Conservation (phyloP, 2,888 invertebrate genomes). For the Crepidodera aurea region DNA sequence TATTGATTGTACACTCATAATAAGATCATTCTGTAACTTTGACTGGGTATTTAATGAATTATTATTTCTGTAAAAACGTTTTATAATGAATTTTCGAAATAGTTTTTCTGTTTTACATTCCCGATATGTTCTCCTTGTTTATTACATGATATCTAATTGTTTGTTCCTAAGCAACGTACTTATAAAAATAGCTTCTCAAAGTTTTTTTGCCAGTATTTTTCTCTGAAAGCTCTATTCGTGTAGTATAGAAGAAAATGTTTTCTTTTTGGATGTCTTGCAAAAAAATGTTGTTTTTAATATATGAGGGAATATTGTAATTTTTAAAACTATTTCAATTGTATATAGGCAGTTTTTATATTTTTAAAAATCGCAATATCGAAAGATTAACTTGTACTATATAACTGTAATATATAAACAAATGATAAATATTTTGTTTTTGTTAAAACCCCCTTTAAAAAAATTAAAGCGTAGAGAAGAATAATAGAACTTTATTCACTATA, state of each 20-base stretch:
- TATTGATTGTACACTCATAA: too few relatives aligned
- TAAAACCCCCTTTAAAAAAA: too few relatives aligned
- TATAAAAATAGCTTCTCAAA: constrained; percentile 46
- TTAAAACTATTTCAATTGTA: constrained; percentile 45
- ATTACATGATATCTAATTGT: constrained; percentile 36
- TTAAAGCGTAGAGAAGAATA: too few relatives aligned
- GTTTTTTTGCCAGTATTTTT: constrained; percentile 55
- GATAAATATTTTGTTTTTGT: constrained; percentile 44
- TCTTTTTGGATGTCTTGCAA: constrained; percentile 50
- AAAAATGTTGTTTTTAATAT: constrained; percentile 48
- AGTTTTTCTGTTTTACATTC: constrained; percentile 35
- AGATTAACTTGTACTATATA: constrained; percentile 57
- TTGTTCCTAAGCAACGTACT: constrained; percentile 54
- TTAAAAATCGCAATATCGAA: constrained; percentile 45
- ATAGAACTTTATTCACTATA: too few relatives aligned
- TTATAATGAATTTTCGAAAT: constrained; percentile 23
- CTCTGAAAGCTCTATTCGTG: constrained; percentile 49
- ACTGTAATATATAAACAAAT: constrained; percentile 60
- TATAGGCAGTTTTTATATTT: constrained; percentile 43
- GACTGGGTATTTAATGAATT: too few relatives aligned
- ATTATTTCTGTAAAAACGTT: constrained; percentile 7
- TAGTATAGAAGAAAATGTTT: constrained; percentile 44
- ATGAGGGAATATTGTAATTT: constrained; percentile 45
- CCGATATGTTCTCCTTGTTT: constrained; percentile 19
- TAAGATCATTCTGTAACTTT: too few relatives aligned